phyloP scores from a whole-genome alignment of 2,797 vertebrate species.

The Anguilla marmorata region DNA sequence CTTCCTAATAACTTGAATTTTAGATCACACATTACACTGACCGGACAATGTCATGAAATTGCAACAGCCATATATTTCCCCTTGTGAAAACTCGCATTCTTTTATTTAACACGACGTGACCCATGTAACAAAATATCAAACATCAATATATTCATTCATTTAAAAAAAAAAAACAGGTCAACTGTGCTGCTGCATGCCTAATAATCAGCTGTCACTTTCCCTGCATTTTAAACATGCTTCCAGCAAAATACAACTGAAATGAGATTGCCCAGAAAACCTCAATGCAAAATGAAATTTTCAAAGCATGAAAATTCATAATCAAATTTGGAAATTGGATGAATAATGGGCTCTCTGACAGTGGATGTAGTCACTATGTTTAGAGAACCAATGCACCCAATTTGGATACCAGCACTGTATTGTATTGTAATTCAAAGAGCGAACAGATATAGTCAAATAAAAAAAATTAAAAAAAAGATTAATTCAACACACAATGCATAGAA shows the following conservation, averaged over 20 bases:
- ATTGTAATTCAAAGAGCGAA: too few species aligned
- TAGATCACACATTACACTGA: not conserved
- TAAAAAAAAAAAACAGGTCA: not conserved
- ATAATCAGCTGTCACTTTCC: not conserved
- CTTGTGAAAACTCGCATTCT: not conserved
- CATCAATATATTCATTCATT: not conserved
- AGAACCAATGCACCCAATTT: not conserved
- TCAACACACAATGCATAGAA: not conserved
- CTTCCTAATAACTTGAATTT: not conserved
- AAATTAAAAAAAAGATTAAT: not conserved
- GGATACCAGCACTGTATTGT: not conserved
- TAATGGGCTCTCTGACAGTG: not conserved
- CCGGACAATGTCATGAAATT: not conserved
- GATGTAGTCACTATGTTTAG: not conserved
- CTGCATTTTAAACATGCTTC: not conserved
- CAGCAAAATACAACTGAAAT: not conserved
- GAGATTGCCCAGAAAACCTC: not conserved
- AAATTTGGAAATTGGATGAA: not conserved
- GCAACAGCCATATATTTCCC: not conserved
- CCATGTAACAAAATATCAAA: not conserved
- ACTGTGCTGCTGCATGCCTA: constrained; percentile 2
- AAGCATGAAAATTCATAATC: not conserved
- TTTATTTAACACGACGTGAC: not conserved
- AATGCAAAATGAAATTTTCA: too few species aligned
- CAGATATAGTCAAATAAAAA: not conserved